Percentiles rank a stretch among this genome's conserved stretches.
phyloP scores from a whole-genome alignment of 2,797 vertebrate genomes.

The Chelmon rostratus region DNA sequence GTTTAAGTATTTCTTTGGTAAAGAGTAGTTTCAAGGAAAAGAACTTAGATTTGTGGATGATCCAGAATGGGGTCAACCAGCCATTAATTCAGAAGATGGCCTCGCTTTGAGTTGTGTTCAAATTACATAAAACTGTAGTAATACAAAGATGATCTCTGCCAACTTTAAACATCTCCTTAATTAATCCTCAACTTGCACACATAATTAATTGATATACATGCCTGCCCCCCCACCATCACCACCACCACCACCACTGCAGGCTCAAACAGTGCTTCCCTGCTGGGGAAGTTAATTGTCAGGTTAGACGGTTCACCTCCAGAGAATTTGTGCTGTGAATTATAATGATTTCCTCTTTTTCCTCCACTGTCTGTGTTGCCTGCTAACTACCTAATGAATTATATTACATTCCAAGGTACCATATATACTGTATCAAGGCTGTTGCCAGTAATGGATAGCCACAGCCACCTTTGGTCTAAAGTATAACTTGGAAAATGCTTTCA shows the following conservation, averaged over 20 bases:
- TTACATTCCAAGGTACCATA: background rate
- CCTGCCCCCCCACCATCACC: constrained; percentile 14
- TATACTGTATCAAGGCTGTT: background rate
- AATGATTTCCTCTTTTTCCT: constrained; percentile 67
- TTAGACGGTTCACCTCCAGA: constrained; percentile 70
- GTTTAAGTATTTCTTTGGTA: background rate
- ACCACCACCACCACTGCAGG: background rate
- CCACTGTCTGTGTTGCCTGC: constrained; percentile 19
- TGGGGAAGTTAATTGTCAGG: constrained; percentile 82
- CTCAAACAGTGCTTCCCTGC: constrained; percentile 69
- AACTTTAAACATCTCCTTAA: constrained; percentile 73
- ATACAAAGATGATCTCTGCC: constrained; percentile 47
- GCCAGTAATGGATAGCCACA: background rate
- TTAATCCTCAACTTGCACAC: constrained; percentile 72
- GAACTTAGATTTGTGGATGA: background rate
- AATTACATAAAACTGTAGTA: constrained; percentile 21
- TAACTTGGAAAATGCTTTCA: background rate
- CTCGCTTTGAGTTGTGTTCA: constrained; percentile 9
- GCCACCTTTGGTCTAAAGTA: background rate
- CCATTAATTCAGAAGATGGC: background rate
- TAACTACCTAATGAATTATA: constrained; percentile 44
- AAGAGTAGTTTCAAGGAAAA: background rate
- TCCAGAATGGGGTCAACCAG: background rate
- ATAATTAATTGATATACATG: constrained; percentile 79
- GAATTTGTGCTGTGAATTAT: constrained; percentile 72